Percentiles rank a stretch among this genome's conserved stretches.
These are phyloP conservation scores for Micromesistius poutassou DNA, from an alignment of 2,797 vertebrate species.

Conservation along the genomic window DNA sequence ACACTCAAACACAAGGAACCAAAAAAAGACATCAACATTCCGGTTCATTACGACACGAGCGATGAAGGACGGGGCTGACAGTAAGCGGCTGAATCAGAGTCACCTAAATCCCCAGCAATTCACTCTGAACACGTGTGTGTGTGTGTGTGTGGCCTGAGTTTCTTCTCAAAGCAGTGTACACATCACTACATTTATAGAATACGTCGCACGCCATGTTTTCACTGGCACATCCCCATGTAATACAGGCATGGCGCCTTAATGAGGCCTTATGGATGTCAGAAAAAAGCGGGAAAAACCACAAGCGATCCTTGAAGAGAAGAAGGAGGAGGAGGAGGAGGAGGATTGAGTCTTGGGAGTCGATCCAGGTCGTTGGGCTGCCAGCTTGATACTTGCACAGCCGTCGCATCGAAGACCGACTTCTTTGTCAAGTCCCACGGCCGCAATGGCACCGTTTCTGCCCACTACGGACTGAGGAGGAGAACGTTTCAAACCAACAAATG, in stretches of 20 bases:
- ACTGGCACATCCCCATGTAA: neutral
- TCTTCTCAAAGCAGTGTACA: neutral
- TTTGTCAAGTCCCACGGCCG: neutral
- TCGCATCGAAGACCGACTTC: neutral
- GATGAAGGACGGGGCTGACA: neutral
- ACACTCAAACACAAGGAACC: neutral
- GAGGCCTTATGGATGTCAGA: neutral
- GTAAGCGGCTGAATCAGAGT: neutral
- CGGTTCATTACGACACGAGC: neutral
- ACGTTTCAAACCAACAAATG: neutral
- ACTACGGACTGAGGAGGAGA: too few relatives aligned
- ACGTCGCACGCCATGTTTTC: neutral
- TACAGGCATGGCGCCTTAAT: neutral
- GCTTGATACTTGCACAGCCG: neutral
- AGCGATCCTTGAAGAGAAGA: neutral
- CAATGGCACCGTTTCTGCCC: neutral
- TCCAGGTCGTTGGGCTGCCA: neutral
- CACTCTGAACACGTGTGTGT: neutral
- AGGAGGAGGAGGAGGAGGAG: neutral
- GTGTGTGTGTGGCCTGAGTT: neutral
- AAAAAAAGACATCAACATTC: neutral
- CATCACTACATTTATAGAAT: neutral
- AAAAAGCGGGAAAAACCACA: neutral
- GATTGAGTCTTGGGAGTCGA: neutral
- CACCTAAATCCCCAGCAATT: neutral